phyloP scores from a whole-genome alignment of 1,140 invertebrate species.

The Leptinotarsa undecemlineata region DNA sequence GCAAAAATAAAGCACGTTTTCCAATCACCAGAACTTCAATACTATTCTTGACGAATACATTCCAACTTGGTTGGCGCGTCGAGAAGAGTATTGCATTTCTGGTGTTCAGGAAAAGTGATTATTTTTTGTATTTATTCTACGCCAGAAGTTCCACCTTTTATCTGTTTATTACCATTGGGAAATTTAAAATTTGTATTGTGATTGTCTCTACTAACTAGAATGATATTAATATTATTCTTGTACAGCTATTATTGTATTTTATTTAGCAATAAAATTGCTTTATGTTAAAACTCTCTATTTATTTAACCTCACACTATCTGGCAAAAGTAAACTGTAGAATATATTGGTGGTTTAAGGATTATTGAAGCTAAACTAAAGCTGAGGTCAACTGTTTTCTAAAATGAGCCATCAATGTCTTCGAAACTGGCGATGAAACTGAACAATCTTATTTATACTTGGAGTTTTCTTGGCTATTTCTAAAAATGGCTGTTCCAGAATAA shows the following conservation, averaged over 20 bases:
- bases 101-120: no score
- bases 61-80: no score
- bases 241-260: slow-evolving; percentile 49
- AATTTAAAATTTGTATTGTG: slow-evolving; percentile 38
- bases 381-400: background rate
- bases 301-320: slow-evolving; percentile 33
- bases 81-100: no score
- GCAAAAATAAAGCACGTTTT: background rate
- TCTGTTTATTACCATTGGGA: background rate
- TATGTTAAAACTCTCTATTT: slow-evolving; percentile 45
- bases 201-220: slow-evolving; percentile 40
- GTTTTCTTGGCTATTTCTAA: slow-evolving; percentile 45
- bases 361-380: background rate
- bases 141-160: background rate
- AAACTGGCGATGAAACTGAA: background rate
- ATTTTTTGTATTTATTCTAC: no score
- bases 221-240: slow-evolving; percentile 39
- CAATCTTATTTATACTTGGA: background rate
- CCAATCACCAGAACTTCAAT: no score
- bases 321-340: slow-evolving; percentile 19
- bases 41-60: no score
- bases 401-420: background rate
- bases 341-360: background rate
- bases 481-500: slow-evolving; percentile 54
- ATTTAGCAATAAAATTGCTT: slow-evolving; percentile 56